phyloP scores from a whole-genome alignment of 2,797 vertebrate genomes.

The Sebastes trivittatus region DNA sequence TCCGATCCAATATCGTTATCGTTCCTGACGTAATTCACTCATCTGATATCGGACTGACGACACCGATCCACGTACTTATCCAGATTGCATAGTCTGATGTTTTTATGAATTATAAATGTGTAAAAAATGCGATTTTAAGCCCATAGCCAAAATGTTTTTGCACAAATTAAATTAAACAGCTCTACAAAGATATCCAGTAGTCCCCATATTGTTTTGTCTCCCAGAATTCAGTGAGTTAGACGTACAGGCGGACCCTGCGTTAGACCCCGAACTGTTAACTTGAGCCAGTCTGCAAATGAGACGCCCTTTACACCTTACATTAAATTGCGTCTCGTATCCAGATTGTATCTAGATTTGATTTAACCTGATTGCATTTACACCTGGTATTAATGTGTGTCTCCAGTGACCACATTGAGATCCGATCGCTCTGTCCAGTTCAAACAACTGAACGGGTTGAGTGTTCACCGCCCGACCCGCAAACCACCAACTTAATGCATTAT shows the following conservation, averaged over 20 bases:
- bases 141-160: background rate
- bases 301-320: background rate
- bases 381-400: background rate
- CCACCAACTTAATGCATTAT: background rate
- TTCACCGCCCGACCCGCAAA: background rate
- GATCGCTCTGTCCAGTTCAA: background rate
- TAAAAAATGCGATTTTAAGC: background rate
- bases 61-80: background rate
- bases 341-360: background rate
- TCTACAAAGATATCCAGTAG: background rate
- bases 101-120: background rate
- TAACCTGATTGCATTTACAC: background rate
- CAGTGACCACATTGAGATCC: no score
- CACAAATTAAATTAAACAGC: background rate
- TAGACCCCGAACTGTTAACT: no score
- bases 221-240: background rate
- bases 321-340: background rate
- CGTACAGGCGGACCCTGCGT: background rate
- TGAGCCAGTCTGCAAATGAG: background rate
- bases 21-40: background rate
- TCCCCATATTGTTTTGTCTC: background rate
- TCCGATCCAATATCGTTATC: no score
- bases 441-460: background rate
- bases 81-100: background rate
- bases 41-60: background rate